phyloP scores from a whole-genome alignment of 2,888 invertebrate genomes.

The Apodemia duryi region DNA sequence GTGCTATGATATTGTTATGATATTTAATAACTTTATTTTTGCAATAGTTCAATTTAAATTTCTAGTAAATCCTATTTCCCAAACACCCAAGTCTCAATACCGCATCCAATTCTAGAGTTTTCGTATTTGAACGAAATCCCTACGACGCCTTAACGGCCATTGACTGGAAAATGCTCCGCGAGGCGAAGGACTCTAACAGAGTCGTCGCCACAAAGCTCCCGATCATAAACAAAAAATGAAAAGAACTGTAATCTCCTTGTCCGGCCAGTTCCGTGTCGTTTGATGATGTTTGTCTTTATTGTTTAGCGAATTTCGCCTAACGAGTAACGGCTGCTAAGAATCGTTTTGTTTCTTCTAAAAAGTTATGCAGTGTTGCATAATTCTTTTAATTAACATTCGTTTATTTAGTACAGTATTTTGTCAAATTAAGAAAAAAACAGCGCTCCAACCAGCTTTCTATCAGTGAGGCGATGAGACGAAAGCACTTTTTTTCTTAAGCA shows the following conservation, averaged over 20 bases:
- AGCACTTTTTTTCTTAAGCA: too few species aligned
- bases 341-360: slow-evolving; percentile 19
- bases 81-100: neutral
- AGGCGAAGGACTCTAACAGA: slow-evolving; percentile 36
- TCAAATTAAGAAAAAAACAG: neutral
- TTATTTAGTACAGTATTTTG: neutral
- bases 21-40: too few species aligned
- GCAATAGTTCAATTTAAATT: too few species aligned
- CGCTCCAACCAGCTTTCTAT: too few species aligned
- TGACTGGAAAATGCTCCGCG: slow-evolving; percentile 45
- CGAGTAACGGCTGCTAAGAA: slow-evolving; percentile 3
- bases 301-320: slow-evolving; percentile 23
- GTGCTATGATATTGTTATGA: too few species aligned
- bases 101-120: neutral
- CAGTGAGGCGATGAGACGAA: too few species aligned
- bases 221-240: slow-evolving; percentile 62
- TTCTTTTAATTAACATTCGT: neutral
- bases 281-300: slow-evolving; percentile 42
- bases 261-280: slow-evolving; percentile 37
- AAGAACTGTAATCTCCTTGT: slow-evolving; percentile 55
- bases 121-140: neutral
- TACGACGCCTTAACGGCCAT: slow-evolving; percentile 28
- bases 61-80: neutral
- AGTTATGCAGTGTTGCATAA: neutral
- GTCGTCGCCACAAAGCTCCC: slow-evolving; percentile 58